phyloP scores from a whole-genome alignment of 2,797 vertebrate species.

The Sebastolobus alascanus region DNA sequence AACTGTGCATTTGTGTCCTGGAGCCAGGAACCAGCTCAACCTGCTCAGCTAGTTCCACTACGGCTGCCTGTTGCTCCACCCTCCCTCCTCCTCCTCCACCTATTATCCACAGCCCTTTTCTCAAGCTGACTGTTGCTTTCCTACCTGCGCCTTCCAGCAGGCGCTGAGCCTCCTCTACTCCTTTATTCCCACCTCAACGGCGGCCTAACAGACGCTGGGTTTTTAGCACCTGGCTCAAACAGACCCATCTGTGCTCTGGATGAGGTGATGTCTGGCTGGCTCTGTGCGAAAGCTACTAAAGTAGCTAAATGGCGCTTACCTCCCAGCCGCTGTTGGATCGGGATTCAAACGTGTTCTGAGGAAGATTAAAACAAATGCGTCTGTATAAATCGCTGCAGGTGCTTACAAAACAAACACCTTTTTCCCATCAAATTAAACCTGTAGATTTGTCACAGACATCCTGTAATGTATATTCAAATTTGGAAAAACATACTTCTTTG shows the following conservation, averaged over 20 bases:
- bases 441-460: conserved; percentile 9
- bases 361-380: conserved; percentile 49
- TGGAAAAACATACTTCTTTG: background rate
- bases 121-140: conserved; percentile 58
- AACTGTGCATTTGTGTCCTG: conserved; percentile 48
- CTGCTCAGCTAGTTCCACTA: conserved; percentile 74
- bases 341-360: conserved; percentile 48
- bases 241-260: conserved; percentile 68
- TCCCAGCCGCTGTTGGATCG: conserved; percentile 36
- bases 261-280: conserved; percentile 70
- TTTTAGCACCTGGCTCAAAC: conserved; percentile 73
- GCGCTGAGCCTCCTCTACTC: conserved; percentile 53
- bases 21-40: conserved; percentile 76
- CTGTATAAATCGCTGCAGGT: conserved; percentile 38
- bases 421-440: conserved; percentile 9
- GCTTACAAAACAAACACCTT: conserved; percentile 1
- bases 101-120: conserved; percentile 34
- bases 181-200: conserved; percentile 61
- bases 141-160: conserved; percentile 64
- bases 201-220: conserved; percentile 56
- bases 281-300: conserved; percentile 60
- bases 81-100: conserved; percentile 6
- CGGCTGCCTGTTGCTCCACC: background rate
- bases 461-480: background rate
- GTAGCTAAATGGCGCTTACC: conserved; percentile 59